phyloP scores from a whole-genome alignment of 2,113 vertebrate species.

The Calyptommatus sinebrachiatus region DNA sequence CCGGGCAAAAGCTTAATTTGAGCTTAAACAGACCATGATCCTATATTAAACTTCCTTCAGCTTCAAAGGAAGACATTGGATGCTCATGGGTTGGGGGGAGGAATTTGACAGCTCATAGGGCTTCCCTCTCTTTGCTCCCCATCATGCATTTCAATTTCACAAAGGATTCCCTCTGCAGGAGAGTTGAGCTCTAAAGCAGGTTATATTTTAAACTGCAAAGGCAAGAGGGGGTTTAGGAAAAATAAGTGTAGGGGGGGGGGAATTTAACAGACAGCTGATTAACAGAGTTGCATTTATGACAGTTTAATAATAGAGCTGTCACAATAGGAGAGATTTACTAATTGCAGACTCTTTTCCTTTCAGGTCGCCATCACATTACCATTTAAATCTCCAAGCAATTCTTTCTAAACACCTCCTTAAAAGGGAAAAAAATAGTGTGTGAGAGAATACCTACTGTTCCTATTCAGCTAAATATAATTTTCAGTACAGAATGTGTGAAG shows the following conservation, averaged over 20 bases:
- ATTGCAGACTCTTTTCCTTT: slow-evolving; percentile 66
- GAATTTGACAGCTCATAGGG: rapidly evolving
- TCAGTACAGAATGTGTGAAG: neutral
- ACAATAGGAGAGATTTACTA: slow-evolving; percentile 72
- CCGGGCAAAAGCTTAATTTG: slow-evolving; percentile 4
- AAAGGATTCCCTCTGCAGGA: slow-evolving; percentile 11
- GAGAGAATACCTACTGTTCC: slow-evolving; percentile 28
- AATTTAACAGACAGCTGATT: slow-evolving; percentile 64
- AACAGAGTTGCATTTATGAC: slow-evolving; percentile 67
- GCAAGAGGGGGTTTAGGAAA: slow-evolving; percentile 37
- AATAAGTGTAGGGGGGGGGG: slow-evolving; percentile 31
- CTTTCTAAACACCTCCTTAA: slow-evolving; percentile 36
- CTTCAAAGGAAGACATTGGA: slow-evolving; percentile 20
- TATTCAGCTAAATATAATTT: slow-evolving; percentile 36
- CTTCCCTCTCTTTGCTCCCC: neutral
- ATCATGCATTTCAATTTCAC: neutral
- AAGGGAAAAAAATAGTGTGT: slow-evolving; percentile 10
- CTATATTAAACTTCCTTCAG: neutral
- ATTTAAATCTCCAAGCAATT: slow-evolving; percentile 50
- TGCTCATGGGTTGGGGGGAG: slow-evolving; percentile 18
- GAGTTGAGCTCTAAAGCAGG: slow-evolving; percentile 28
- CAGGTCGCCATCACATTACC: slow-evolving; percentile 66
- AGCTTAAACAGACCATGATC: neutral
- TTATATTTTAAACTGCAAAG: neutral
- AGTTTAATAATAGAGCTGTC: slow-evolving; percentile 74